Percentiles rank a stretch among this genome's conserved stretches.
These are phyloP conservation scores for Prolemur simus DNA, from an alignment of 2,113 vertebrate genomes.

Conservation along the genomic window DNA sequence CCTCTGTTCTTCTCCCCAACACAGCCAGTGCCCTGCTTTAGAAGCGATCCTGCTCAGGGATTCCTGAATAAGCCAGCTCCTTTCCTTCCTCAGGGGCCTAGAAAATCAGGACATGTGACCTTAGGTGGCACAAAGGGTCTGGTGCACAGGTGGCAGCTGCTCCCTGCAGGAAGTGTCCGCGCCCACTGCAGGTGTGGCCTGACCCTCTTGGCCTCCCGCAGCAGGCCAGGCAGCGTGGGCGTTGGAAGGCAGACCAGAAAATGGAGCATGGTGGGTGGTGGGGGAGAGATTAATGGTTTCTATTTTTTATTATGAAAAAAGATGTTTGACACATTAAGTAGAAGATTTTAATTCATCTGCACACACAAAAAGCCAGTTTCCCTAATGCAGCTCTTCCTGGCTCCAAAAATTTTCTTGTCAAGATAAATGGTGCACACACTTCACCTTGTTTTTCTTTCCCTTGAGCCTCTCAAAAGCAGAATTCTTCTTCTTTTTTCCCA, in stretches of 20 bases:
- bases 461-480: conserved; percentile 27
- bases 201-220: neutral
- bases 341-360: conserved; percentile 62
- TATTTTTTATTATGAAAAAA: conserved; percentile 71
- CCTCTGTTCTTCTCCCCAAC: neutral
- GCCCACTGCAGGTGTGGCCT: neutral
- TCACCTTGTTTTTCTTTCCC: neutral
- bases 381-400: neutral
- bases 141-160: neutral
- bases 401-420: neutral
- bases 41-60: neutral
- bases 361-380: conserved; percentile 23
- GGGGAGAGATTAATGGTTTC: conserved; percentile 19
- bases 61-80: neutral
- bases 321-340: conserved; percentile 63
- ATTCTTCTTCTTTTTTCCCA: neutral
- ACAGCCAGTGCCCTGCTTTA: neutral
- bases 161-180: neutral
- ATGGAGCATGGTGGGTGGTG: neutral
- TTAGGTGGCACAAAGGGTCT: neutral
- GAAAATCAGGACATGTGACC: neutral
- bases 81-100: neutral
- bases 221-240: neutral
- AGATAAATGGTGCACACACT: neutral
- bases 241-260: conserved; percentile 23